A percentile compares a stretch with the other conserved stretches of the same genome.
Evolutionary conservation across 2,797 vertebrate species (phyloP).

Genomic region (Pangasius larnaudii): DNA sequence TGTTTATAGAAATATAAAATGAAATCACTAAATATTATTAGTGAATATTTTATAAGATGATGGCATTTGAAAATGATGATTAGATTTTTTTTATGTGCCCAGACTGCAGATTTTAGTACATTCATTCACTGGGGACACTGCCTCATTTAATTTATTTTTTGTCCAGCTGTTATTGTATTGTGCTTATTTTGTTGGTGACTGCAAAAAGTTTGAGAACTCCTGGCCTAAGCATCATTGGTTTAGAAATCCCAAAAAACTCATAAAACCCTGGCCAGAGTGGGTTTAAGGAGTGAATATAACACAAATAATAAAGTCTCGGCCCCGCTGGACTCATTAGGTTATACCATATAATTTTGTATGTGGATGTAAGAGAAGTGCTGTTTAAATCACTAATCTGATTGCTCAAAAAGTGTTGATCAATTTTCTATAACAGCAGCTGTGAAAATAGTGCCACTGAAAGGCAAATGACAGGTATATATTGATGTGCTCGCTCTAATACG

Average conservation of each 20-base stretch:
- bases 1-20: background rate
- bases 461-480: background rate
- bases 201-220: constrained; percentile 17
- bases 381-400: background rate
- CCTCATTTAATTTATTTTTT: background rate
- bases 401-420: background rate
- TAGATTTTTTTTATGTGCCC: background rate
- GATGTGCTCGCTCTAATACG: background rate
- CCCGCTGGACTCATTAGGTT: background rate
- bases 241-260: background rate
- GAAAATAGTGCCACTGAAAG: background rate
- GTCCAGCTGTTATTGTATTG: constrained; percentile 28
- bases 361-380: background rate
- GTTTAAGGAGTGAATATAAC: background rate
- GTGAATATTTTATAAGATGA: background rate
- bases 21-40: constrained; percentile 2
- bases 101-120: constrained; percentile 7
- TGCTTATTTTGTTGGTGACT: constrained; percentile 9
- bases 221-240: constrained; percentile 9
- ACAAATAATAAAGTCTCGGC: background rate
- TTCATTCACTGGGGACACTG: background rate
- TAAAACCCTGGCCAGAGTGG: background rate
- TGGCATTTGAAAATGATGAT: background rate
- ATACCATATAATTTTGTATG: too few relatives aligned
- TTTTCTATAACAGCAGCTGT: background rate